Conservation (phyloP, 2,797 vertebrate species). For the Chiloscyllium punctatum region DNA sequence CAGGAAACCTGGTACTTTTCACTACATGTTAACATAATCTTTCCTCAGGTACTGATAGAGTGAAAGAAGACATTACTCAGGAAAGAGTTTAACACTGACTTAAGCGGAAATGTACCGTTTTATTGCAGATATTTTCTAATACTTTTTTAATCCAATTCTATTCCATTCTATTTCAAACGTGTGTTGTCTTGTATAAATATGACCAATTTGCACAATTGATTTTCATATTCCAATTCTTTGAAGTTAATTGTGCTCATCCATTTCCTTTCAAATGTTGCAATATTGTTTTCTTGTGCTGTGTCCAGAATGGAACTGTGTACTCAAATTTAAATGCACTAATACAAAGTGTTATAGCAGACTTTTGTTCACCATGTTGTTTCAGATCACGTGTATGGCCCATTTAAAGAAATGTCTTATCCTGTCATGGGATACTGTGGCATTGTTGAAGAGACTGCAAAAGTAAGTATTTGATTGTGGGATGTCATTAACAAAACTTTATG, state of each 20-base stretch:
- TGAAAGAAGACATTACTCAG: not conserved
- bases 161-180: not conserved
- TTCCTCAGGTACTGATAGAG: not conserved
- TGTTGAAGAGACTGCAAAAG: not conserved
- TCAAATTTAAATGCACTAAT: not conserved
- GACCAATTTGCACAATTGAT: not conserved
- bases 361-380: not conserved
- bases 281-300: not conserved
- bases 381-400: not conserved
- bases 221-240: not conserved
- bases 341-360: not conserved
- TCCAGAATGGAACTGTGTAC: not conserved
- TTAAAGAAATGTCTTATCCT: not conserved
- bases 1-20: not conserved
- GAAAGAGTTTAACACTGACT: not conserved
- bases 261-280: not conserved
- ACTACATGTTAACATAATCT: not conserved
- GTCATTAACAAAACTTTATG: no score
- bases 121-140: not conserved
- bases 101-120: not conserved
- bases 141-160: not conserved
- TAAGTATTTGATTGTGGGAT: not conserved
- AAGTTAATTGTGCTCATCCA: not conserved
- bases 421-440: not conserved
- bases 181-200: not conserved